Conservation (phyloP, 2,797 vertebrate species). For the Chrysocyon brachyurus region DNA sequence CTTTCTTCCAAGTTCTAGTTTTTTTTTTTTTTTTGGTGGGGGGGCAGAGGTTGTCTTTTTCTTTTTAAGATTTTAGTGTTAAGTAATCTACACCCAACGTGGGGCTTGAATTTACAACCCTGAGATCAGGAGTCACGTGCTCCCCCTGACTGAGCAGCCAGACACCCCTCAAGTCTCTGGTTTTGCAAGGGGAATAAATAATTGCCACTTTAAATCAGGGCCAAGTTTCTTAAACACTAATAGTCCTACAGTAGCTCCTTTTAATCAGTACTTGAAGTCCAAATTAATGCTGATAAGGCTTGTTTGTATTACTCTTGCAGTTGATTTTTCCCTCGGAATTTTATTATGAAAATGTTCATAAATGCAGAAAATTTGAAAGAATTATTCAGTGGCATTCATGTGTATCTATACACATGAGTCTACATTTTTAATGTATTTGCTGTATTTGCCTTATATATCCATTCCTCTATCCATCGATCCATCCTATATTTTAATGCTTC, state of each 20-base stretch:
- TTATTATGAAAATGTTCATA: slow-evolving; percentile 12
- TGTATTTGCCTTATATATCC: neutral
- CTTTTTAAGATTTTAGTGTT: neutral
- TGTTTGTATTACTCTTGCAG: neutral
- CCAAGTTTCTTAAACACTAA: neutral
- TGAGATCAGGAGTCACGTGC: neutral
- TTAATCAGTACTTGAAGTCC: slow-evolving; percentile 3
- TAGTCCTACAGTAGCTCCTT: neutral
- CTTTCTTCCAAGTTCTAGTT: slow-evolving; percentile 30
- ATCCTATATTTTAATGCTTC: slow-evolving; percentile 18
- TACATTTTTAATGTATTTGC: neutral
- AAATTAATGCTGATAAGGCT: neutral
- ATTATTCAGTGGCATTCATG: slow-evolving; percentile 43
- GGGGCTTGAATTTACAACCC: neutral
- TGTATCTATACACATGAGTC: neutral
- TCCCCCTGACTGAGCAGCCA: neutral
- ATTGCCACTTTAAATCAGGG: neutral
- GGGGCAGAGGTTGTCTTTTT: neutral
- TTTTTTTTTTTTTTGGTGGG: neutral
- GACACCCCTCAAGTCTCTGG: neutral
- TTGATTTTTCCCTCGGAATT: neutral
- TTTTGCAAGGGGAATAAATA: slow-evolving; percentile 19
- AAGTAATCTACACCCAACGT: neutral
- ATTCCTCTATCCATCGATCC: neutral
- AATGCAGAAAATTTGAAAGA: slow-evolving; percentile 17